These are phyloP conservation scores for Lanius ludovicianus DNA, from an alignment of 2,113 vertebrate species.

Conservation along the genomic window DNA sequence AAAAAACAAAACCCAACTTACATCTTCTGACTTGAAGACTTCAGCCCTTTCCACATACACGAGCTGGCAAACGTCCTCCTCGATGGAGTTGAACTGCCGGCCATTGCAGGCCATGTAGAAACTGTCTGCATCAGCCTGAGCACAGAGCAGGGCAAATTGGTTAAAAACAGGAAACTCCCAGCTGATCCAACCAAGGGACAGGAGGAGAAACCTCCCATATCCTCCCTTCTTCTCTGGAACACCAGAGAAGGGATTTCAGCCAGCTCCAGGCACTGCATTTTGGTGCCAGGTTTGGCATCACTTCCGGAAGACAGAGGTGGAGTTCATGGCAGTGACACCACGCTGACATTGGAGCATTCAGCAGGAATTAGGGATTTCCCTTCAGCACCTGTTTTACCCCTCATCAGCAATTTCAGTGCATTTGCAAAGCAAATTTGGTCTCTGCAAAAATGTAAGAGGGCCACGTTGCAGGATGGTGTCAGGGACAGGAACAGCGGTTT, in stretches of 20 bases:
- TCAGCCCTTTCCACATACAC: constrained; percentile 96
- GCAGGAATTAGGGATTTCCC: background rate
- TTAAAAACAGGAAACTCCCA: background rate
- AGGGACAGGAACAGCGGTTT: background rate
- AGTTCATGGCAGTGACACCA: background rate
- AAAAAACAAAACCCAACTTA: constrained; percentile 46
- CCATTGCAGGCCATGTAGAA: constrained; percentile 94
- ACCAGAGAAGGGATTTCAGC: background rate
- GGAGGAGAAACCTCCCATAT: background rate
- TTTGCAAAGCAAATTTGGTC: background rate
- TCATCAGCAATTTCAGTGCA: background rate
- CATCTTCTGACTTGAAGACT: constrained; percentile 93
- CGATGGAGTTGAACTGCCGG: constrained; percentile 95
- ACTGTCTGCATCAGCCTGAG: constrained; percentile 91
- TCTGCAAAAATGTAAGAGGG: background rate
- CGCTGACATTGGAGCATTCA: background rate
- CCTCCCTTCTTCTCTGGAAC: background rate
- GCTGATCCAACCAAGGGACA: background rate
- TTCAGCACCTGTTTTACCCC: background rate
- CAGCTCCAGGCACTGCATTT: background rate
- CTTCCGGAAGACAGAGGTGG: background rate
- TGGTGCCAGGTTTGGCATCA: background rate
- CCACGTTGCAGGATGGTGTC: background rate
- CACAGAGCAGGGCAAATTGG: background rate
- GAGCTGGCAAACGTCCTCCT: constrained; percentile 95